Evolutionary conservation across 2,888 invertebrate species (phyloP).

Genomic region (Schizotus pectinicornis): DNA sequence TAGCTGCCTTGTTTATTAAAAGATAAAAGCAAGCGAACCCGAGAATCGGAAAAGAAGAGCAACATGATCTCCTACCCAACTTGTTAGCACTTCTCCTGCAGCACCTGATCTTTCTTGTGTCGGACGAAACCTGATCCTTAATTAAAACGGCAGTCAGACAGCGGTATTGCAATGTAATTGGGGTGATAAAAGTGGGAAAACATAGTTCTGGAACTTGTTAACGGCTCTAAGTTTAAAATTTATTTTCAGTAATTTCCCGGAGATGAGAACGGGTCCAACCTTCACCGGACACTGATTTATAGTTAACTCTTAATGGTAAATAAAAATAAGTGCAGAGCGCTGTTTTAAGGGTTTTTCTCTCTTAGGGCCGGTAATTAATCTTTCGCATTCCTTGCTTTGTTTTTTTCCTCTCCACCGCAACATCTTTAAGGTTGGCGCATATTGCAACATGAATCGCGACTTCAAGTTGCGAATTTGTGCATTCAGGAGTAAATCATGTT

Average conservation of each 20-base stretch:
- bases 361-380: conserved; percentile 47
- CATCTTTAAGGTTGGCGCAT: conserved; percentile 13
- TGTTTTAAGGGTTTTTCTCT: conserved; percentile 50
- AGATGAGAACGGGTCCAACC: conserved; percentile 8
- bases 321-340: conserved; percentile 57
- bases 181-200: conserved; percentile 1
- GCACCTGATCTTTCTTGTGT: conserved; percentile 1
- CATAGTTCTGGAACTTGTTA: not conserved
- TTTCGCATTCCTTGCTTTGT: conserved; percentile 35
- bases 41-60: conserved; percentile 35
- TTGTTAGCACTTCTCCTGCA: conserved; percentile 1
- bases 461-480: too few relatives aligned
- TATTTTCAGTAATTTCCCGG: conserved; percentile 18
- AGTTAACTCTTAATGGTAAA: conserved; percentile 55
- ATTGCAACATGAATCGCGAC: too few relatives aligned
- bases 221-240: conserved; percentile 8
- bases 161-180: not conserved
- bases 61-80: conserved; percentile 19
- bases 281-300: conserved; percentile 49
- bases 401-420: conserved; percentile 14
- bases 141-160: conserved; percentile 11
- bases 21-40: conserved; percentile 7
- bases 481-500: too few relatives aligned
- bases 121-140: not conserved
- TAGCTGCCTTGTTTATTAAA: conserved; percentile 6